Percentiles rank a stretch among this genome's conserved stretches.
phyloP scores from a whole-genome alignment of 2,797 vertebrate species.

The Manis pentadactyla region DNA sequence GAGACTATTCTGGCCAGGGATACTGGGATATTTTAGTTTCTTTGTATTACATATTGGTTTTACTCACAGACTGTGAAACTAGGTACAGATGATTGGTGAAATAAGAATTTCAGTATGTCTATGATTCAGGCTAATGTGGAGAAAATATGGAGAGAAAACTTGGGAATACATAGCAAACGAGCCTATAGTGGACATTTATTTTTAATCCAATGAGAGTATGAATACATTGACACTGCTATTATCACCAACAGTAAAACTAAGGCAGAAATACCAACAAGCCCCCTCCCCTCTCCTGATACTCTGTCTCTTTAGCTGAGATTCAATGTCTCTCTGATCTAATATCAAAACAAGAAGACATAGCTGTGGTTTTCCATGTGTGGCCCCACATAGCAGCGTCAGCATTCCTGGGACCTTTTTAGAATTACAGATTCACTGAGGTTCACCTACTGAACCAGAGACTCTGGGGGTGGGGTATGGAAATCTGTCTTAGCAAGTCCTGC shows the following conservation, averaged over 20 bases:
- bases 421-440: background rate
- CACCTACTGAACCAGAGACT: conserved; percentile 7
- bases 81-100: conserved; percentile 67
- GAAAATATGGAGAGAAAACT: conserved; percentile 54
- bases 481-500: background rate
- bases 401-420: background rate
- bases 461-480: background rate
- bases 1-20: background rate
- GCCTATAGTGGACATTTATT: background rate
- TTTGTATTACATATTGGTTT: conserved; percentile 73
- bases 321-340: background rate
- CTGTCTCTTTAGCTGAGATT: background rate
- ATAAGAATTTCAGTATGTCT: conserved; percentile 50
- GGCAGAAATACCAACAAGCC: background rate
- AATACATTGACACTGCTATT: background rate
- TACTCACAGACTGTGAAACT: conserved; percentile 65
- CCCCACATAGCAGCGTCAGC: background rate
- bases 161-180: conserved; percentile 19
- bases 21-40: conserved; percentile 65
- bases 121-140: conserved; percentile 22
- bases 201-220: conserved; percentile 4
- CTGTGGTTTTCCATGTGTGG: background rate
- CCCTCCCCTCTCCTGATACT: background rate
- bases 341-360: background rate
- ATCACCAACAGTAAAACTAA: conserved; percentile 27